Percentiles rank a stretch among this genome's conserved stretches.
Conservation (phyloP, 2,888 invertebrate species). For the Drosophila kuntzei region DNA sequence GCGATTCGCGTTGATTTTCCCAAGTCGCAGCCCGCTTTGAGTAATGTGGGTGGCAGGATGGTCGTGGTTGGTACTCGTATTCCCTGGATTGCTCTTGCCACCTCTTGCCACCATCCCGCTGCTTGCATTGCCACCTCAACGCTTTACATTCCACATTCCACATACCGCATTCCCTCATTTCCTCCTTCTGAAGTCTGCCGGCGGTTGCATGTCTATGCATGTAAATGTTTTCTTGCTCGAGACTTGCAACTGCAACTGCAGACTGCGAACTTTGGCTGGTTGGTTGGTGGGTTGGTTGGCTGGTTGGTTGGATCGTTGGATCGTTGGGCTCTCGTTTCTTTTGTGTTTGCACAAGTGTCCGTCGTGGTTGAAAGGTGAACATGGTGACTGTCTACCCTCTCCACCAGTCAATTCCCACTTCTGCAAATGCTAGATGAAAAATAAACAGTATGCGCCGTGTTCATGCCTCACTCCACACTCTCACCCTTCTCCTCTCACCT, state of each 20-base stretch:
- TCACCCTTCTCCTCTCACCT: background rate
- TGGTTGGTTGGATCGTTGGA: constrained; percentile 11
- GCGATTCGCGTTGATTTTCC: constrained; percentile 55
- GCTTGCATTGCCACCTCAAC: constrained; percentile 17
- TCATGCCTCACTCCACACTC: constrained; percentile 29
- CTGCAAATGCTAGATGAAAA: constrained; percentile 68
- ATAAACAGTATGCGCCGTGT: constrained; percentile 74
- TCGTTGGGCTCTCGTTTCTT: constrained; percentile 30
- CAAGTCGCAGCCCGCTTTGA: constrained; percentile 29
- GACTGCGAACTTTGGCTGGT: constrained; percentile 17
- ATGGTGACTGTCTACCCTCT: constrained; percentile 30
- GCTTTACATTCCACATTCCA: constrained; percentile 16
- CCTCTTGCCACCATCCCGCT: constrained; percentile 17
- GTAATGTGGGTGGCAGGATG: background rate
- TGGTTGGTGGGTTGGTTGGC: too few species aligned
- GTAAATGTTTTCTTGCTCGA: constrained; percentile 68
- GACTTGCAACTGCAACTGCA: constrained; percentile 8
- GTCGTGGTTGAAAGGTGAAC: constrained; percentile 78
- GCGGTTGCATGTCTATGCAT: constrained; percentile 69
- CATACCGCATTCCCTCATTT: background rate
- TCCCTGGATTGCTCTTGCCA: constrained; percentile 28
- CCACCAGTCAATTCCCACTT: constrained; percentile 25
- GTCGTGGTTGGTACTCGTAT: constrained; percentile 44
- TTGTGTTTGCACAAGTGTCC: constrained; percentile 78
- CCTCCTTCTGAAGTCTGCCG: constrained; percentile 13